Evolutionary conservation across 2,113 vertebrate genomes (phyloP).

Genomic region (Mesoclemmys tuberculata): DNA sequence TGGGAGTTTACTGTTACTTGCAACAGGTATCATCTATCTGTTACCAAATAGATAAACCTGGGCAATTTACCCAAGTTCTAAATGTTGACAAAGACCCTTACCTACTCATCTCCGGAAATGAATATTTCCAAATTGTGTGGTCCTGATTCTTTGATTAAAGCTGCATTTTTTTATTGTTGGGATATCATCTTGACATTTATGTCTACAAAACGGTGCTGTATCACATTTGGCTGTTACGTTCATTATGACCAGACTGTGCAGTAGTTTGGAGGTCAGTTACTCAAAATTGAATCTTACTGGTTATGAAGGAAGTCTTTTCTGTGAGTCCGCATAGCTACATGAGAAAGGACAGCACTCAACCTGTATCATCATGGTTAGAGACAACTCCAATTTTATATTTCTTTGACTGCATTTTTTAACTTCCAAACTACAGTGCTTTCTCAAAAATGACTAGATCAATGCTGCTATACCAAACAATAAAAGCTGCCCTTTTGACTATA

Average conservation of each 20-base stretch:
- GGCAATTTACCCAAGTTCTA: background rate
- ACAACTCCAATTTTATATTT: background rate
- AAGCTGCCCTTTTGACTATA: background rate
- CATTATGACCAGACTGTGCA: slow-evolving; percentile 17
- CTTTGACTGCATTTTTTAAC: background rate
- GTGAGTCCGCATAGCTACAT: background rate
- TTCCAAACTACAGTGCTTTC: background rate
- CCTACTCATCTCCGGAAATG: background rate
- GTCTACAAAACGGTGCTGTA: background rate
- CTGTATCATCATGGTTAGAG: background rate
- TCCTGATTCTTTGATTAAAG: background rate
- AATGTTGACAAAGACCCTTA: background rate
- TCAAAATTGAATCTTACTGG: background rate
- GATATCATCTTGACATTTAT: slow-evolving; percentile 9
- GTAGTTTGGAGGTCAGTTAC: background rate
- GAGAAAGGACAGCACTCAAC: background rate
- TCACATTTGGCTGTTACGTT: slow-evolving; percentile 13
- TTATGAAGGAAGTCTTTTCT: background rate
- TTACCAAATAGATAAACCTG: background rate
- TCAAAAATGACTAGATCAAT: background rate
- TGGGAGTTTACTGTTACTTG: background rate
- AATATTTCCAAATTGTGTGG: slow-evolving; percentile 9
- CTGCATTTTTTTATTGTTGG: slow-evolving; percentile 14
- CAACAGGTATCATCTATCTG: too few species aligned
- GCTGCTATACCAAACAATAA: background rate